Base-by-base conservation (phyloP, 2,113 vertebrate genomes). In the Octodon degus region DNA sequence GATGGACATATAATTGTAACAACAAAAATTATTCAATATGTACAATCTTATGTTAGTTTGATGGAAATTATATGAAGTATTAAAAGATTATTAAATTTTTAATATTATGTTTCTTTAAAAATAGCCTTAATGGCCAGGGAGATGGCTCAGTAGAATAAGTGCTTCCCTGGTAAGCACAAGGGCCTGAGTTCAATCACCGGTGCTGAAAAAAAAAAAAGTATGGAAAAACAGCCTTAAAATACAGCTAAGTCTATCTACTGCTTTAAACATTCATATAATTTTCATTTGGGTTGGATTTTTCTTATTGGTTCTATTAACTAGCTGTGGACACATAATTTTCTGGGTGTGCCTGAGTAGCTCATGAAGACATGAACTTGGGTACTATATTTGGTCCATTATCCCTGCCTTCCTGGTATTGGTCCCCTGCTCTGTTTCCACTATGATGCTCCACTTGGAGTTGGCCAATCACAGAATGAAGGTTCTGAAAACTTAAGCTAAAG, bases 41-140 rank as follows among this genome's bases (percentile, higher is more conserved):
- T 80, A 16, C 92, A 82, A 81, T 76, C 9, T 90, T 60, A 50
- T 77, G 2, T 74, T 74, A 84, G 50, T 84, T 80, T 94, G 14
- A 32, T 79, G 3, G 4, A 89, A 81, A 77, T 82, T 82, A 91
- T 63, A 91, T 70, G 68, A 88, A 91, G 17, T 9, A 93, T 72
- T 95, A 95, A 92, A 67, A 95, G n/a, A 77, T 5, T 50, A 55
- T 65, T 83, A 86, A 40, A 74, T 87, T 68, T 50, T 60, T 67
- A 74, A 90, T 93, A 24, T n/a, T 89, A 68, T 40, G 0, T 25
- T 60, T 85, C 62, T 90, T 16, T 63, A 79, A 65, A 96, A 93
- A 93, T 34, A 55, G 25, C 17, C 27, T 76, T 22, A 90, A 62
- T n/a, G n/a, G n/a, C n/a, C n/a, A n/a, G n/a, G n/a, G n/a, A n/a